Conservation (phyloP, 1,140 invertebrate genomes). For the Probaryconus sp. region DNA sequence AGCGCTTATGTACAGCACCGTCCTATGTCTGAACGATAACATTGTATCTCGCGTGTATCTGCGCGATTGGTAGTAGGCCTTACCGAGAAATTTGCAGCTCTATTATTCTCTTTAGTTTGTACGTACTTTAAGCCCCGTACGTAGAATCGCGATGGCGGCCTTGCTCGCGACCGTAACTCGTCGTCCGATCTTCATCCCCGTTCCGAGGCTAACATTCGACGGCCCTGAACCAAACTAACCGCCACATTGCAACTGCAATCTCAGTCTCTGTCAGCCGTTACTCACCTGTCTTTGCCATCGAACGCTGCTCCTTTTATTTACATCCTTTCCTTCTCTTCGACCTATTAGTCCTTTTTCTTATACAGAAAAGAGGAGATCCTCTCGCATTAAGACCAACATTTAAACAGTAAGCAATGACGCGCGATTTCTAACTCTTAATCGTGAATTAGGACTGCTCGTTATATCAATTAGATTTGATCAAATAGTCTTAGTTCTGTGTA, state of each 20-base stretch:
- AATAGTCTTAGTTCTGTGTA: too few relatives aligned
- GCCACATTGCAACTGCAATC: slow-evolving; percentile 63
- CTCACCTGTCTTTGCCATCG: slow-evolving; percentile 72
- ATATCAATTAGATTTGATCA: too few relatives aligned
- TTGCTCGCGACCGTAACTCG: slow-evolving; percentile 72
- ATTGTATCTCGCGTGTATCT: slow-evolving; percentile 64
- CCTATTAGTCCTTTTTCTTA: slow-evolving; percentile 47
- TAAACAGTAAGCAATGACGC: slow-evolving; percentile 27
- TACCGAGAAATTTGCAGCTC: slow-evolving; percentile 68
- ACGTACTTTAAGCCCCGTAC: slow-evolving; percentile 65
- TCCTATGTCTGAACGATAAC: slow-evolving; percentile 57
- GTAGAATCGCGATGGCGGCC: slow-evolving; percentile 70
- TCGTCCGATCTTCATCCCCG: slow-evolving; percentile 63
- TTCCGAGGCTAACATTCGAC: slow-evolving; percentile 66
- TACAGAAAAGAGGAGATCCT: slow-evolving; percentile 19
- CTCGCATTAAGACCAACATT: slow-evolving; percentile 39
- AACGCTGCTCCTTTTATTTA: slow-evolving; percentile 54
- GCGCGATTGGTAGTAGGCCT: slow-evolving; percentile 61
- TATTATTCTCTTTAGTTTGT: slow-evolving; percentile 65
- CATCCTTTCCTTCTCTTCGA: slow-evolving; percentile 26
- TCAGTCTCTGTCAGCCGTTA: slow-evolving; percentile 70
- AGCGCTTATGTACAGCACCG: slow-evolving; percentile 55
- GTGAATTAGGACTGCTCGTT: slow-evolving; percentile 8
- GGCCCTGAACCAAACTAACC: slow-evolving; percentile 66
- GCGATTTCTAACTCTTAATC: background rate